Evolutionary conservation across 2,888 invertebrate genomes (phyloP).

Genomic region (Eupithecia tripunctaria): DNA sequence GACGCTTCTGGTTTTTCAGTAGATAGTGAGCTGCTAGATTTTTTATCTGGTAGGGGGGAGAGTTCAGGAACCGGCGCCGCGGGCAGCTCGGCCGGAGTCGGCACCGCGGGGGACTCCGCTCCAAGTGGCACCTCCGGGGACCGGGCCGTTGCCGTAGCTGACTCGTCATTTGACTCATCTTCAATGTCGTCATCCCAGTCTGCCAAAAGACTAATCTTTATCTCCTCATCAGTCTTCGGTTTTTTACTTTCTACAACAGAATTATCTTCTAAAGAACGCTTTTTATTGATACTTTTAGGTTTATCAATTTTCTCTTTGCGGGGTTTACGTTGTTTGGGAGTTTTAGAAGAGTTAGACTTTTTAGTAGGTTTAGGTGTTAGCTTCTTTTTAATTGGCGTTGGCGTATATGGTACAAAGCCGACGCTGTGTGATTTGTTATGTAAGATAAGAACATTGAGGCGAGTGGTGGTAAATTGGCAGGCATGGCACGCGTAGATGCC

Average conservation of each 20-base stretch:
- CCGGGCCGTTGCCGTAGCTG: conserved; percentile 57
- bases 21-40: conserved; percentile 51
- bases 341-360: conserved; percentile 61
- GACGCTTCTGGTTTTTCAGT: conserved; percentile 75
- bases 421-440: conserved; percentile 89
- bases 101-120: conserved; percentile 70
- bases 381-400: conserved; percentile 74
- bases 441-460: conserved; percentile 89
- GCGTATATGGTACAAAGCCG: conserved; percentile 77
- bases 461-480: conserved; percentile 87
- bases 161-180: conserved; percentile 65
- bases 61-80: conserved; percentile 61
- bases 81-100: conserved; percentile 70
- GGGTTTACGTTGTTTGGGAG: conserved; percentile 63
- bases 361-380: conserved; percentile 49
- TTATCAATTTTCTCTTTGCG: conserved; percentile 68
- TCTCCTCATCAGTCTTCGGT: conserved; percentile 85
- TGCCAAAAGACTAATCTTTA: conserved; percentile 88
- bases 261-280: conserved; percentile 71
- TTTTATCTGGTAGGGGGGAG: conserved; percentile 57
- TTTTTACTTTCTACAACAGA: conserved; percentile 69
- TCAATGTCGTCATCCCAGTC: conserved; percentile 90
- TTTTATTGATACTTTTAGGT: conserved; percentile 70
- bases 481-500: conserved; percentile 85
- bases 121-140: conserved; percentile 71